phyloP scores from a whole-genome alignment of 2,113 vertebrate species.

The Ictidomys tridecemlineatus region DNA sequence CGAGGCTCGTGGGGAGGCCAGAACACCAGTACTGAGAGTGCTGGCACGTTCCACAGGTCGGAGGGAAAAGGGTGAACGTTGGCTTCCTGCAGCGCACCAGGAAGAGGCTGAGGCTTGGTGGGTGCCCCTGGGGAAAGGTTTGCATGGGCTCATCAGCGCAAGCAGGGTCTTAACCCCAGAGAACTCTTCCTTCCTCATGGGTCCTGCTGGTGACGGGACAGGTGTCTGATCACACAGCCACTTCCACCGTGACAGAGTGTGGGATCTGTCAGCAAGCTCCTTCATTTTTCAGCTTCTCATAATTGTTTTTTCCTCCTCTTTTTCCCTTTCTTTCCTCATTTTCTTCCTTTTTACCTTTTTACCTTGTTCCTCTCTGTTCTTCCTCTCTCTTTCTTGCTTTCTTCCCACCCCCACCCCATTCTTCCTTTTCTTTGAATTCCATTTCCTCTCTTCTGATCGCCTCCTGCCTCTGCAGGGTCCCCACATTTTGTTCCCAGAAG shows the following conservation, averaged over 20 bases:
- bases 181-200: neutral
- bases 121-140: neutral
- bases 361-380: neutral
- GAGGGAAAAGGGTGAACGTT: neutral
- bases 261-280: accelerated
- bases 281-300: neutral
- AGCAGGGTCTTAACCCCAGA: too few species aligned
- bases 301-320: neutral
- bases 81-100: neutral
- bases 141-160: neutral
- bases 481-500: neutral
- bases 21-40: neutral
- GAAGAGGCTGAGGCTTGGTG: neutral
- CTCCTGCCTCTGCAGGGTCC: neutral
- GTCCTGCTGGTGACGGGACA: too few species aligned
- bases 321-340: neutral
- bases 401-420: neutral
- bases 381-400: neutral
- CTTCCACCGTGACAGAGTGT: accelerated
- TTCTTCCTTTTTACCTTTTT: neutral
- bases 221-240: accelerated
- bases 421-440: neutral
- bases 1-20: neutral
- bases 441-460: neutral
- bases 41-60: neutral